phyloP scores from a whole-genome alignment of 2,888 invertebrate genomes.

The Timandra comae region DNA sequence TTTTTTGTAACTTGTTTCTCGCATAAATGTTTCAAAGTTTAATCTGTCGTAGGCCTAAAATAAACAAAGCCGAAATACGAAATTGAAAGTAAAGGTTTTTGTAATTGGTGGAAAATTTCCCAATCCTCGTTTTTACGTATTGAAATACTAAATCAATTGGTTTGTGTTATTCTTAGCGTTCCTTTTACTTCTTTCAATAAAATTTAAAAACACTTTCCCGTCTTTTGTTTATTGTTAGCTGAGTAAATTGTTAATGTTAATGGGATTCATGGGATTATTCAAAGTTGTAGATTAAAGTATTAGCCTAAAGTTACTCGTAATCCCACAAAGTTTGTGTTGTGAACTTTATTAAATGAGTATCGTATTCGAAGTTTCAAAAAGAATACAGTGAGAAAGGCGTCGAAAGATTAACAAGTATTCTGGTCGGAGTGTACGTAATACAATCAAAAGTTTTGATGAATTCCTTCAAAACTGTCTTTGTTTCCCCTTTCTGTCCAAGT shows the following conservation, averaged over 20 bases:
- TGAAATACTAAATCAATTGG: too few species aligned
- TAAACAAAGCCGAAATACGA: too few species aligned
- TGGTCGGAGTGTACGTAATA: slow-evolving; percentile 56
- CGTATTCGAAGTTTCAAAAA: slow-evolving; percentile 30
- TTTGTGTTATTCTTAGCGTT: too few species aligned
- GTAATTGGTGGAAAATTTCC: too few species aligned
- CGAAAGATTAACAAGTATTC: slow-evolving; percentile 59
- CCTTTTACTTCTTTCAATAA: too few species aligned
- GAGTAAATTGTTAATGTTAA: background rate
- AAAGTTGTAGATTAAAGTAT: slow-evolving; percentile 2
- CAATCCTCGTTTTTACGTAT: too few species aligned
- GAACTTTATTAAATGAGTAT: slow-evolving; percentile 27
- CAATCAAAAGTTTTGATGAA: slow-evolving; percentile 75
- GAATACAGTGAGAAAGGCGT: slow-evolving; percentile 35
- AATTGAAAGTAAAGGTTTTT: too few species aligned
- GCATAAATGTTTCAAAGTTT: too few species aligned
- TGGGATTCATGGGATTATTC: slow-evolving; percentile 1
- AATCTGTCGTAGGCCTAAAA: too few species aligned
- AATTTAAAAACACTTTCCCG: too few species aligned
- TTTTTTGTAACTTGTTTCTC: too few species aligned
- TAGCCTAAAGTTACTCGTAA: background rate
- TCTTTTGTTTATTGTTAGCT: slow-evolving; percentile 1
- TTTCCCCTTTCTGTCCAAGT: slow-evolving; percentile 63
- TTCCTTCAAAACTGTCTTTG: slow-evolving; percentile 66
- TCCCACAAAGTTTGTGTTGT: background rate